A percentile compares a stretch with the other conserved stretches of the same genome.
These are phyloP conservation scores for Perizoma flavofasciatum DNA, from an alignment of 2,888 invertebrate genomes.

Conservation along the genomic window DNA sequence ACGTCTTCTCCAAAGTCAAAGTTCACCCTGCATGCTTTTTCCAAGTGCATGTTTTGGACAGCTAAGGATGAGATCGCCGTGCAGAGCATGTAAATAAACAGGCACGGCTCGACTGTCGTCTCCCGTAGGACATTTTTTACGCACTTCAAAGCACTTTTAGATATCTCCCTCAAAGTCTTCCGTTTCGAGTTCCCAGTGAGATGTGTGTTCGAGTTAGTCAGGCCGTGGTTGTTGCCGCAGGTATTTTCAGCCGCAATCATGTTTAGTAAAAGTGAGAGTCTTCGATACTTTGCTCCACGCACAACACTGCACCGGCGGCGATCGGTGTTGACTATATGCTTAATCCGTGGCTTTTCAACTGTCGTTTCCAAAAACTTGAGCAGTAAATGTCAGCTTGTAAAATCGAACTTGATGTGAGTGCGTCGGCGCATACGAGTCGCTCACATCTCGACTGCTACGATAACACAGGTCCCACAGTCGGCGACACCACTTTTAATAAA, in stretches of 20 bases:
- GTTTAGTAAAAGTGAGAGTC: slow-evolving; percentile 64
- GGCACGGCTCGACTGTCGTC: slow-evolving; percentile 86
- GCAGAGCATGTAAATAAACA: slow-evolving; percentile 86
- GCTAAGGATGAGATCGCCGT: slow-evolving; percentile 86
- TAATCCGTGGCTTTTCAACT: slow-evolving; percentile 68
- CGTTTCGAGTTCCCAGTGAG: slow-evolving; percentile 58
- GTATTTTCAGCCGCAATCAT: slow-evolving; percentile 67
- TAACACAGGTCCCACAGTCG: slow-evolving; percentile 72
- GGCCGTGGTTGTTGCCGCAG: slow-evolving; percentile 53
- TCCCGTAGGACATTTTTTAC: slow-evolving; percentile 66
- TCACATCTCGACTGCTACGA: slow-evolving; percentile 73
- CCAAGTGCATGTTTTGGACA: slow-evolving; percentile 82
- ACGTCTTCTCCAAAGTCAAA: slow-evolving; percentile 76
- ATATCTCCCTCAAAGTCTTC: slow-evolving; percentile 63
- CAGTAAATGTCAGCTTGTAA: slow-evolving; percentile 74
- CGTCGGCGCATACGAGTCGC: slow-evolving; percentile 61
- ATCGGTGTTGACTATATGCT: slow-evolving; percentile 60
- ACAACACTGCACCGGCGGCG: slow-evolving; percentile 57
- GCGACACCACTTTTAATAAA: slow-evolving; percentile 73
- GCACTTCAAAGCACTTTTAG: slow-evolving; percentile 61
- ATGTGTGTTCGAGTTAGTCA: slow-evolving; percentile 67
- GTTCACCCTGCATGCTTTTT: slow-evolving; percentile 84
- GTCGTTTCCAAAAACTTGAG: slow-evolving; percentile 76
- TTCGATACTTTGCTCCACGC: slow-evolving; percentile 55
- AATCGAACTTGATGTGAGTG: slow-evolving; percentile 69